Evolutionary conservation across 1,140 invertebrate species (phyloP), one percentile per base, ranked within the genome.

Genomic region (Palaemon carinicauda): DNA sequence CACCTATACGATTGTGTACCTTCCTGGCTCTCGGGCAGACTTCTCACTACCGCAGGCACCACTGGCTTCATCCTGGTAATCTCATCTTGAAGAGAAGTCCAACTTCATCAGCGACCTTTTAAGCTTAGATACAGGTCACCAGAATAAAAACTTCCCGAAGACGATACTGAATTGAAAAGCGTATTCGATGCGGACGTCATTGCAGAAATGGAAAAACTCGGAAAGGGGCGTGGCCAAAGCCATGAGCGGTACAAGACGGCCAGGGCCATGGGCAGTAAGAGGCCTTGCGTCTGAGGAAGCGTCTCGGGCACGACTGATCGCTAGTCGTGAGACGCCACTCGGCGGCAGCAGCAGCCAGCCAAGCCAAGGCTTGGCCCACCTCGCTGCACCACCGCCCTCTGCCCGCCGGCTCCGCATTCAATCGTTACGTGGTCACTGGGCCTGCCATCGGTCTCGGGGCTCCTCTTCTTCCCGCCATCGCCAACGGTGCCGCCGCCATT

Each of bases 281-380:
- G 53, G 12, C 14, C 29, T 41, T 60, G 71, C 69, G 29, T 53
- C 53, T 73, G 41, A 19, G 29, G 29, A 52, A 53, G 73, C 60
- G 82, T 83, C 82, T 83, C 31, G 82, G 82, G 82, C 82, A 83
- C 82, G 82, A 83, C 82, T 83, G 82, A 60, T 41, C 41, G 41
- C 41, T 41, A 41, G 12, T 41, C 41, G 41, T 41, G 41, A 41
- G 41, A 41, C 41, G 41, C 41, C 41, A 41, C 41, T 41, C 41
- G 41, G 41, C 41, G 12, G 41, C 41, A 41, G 41, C 41, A n/a
- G 82, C 24, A 71, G 81, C 56, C 33, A 19, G 5, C n/a, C n/a
- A 24, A n/a, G 29, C 29, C 51, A 19, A 52, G 65, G 52, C 51
- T 65, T 21, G 33, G 24, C 33, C 31, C 80, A 41, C 24, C 80